Percentiles rank a stretch among this genome's conserved stretches.
Conservation (phyloP, 2,888 invertebrate genomes). For the Papilio gigon region DNA sequence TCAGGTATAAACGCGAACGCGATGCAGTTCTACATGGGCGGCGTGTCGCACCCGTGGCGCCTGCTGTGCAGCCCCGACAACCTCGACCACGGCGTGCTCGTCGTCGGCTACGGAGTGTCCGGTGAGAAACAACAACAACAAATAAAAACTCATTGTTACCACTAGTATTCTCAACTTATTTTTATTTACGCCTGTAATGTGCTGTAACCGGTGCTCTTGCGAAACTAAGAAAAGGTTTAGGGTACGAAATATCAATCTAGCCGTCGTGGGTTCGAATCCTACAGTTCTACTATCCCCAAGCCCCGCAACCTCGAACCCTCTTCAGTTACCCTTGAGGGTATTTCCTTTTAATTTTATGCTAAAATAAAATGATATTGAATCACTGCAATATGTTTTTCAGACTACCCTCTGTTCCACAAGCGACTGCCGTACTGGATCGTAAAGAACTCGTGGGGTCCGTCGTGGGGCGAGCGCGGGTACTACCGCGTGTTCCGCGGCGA, state of each 20-base stretch:
- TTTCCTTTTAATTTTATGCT: neutral
- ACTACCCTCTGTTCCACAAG: constrained; percentile 91
- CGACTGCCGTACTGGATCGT: constrained; percentile 94
- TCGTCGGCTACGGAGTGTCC: constrained; percentile 92
- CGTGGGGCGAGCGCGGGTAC: constrained; percentile 97
- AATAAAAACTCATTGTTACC: no score
- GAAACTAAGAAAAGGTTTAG: no score
- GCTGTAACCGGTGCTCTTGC: no score
- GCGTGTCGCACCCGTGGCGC: constrained; percentile 95
- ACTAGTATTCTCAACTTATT: no score
- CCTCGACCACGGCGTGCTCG: constrained; percentile 97
- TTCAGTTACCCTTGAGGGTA: no score
- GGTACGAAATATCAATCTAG: no score
- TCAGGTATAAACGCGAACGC: constrained; percentile 94
- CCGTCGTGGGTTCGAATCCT: no score
- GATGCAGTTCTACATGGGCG: constrained; percentile 98
- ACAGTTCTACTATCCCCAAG: no score
- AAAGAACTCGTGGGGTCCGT: constrained; percentile 96
- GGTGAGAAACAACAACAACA: no score
- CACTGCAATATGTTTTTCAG: constrained; percentile 77
- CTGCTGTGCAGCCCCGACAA: constrained; percentile 88
- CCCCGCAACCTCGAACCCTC: no score
- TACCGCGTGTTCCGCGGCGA: constrained; percentile 97
- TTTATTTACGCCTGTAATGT: no score
- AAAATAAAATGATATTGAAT: neutral